Evolutionary conservation across 2,888 invertebrate genomes (phyloP), one percentile per base, ranked within the genome.

Genomic region (Erynnis tages): DNA sequence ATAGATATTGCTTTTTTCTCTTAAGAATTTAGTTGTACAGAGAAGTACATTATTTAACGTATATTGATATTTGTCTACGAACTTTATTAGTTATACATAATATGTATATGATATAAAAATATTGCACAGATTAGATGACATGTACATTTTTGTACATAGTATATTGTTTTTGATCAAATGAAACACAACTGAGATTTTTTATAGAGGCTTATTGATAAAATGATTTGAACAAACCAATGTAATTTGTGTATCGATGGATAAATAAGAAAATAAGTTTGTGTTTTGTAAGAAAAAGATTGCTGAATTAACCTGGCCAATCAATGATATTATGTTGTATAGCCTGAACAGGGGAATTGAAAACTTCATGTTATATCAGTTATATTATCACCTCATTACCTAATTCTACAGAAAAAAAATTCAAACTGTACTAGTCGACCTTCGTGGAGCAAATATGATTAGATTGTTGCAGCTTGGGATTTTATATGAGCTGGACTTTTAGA

Each of bases 1-100:
- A 2, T 49, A 40, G 49, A 50, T 32, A 45, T 45, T 50, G 50
- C 34, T 27, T 41, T 32, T 40, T 43, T 34, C 34, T 35, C 13
- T 29, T 23, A 49, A 25, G 41, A 34, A 10, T 49, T 49, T 27
- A 8, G 34, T 50, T 49, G 49, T 49, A 50, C 43, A 50, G 19
- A 41, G 11, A 50, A 50, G 50, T 50, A 50, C 50, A 43, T 43
- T 43, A 29, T 8, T 30, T 8, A 37, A 25, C 2, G 7, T 40
- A 41, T 45, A 14, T 37, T 25, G 11, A 1, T 1, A 2, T 25
- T 17, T 11, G 10, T 14, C 23, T 25, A 10, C n/a, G 5, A 45
- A 34, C n/a, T 21, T 44, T 11, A 19, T 1, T 17, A 19, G 10
- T 10, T 35, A 17, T 4, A 35, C 10, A 17, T 3, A 34, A 34